A percentile compares a stretch with the other conserved stretches of the same genome.
phyloP scores from a whole-genome alignment of 2,888 invertebrate genomes.

The Agonopterix alstromeriana region DNA sequence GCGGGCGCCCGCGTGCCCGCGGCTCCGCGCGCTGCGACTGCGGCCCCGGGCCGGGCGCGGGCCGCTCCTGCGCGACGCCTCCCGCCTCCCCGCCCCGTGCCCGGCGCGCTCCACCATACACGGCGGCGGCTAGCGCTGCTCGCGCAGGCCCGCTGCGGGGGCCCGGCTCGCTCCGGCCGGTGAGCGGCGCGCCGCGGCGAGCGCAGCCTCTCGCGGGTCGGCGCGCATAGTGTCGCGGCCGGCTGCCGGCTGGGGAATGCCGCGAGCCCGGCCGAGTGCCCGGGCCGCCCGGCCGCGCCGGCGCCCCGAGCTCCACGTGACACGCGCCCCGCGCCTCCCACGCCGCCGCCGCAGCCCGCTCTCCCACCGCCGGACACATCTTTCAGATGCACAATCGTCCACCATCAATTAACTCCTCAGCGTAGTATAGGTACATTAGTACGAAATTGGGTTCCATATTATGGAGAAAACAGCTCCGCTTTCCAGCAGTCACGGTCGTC shows the following conservation, averaged over 20 bases:
- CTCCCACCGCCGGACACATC: conserved; percentile 43
- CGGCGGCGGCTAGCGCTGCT: conserved; percentile 54
- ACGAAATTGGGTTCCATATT: conserved; percentile 33
- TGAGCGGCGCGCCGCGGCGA: conserved; percentile 51
- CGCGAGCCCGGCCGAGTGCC: conserved; percentile 54
- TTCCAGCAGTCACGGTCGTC: conserved; percentile 12
- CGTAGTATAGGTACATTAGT: conserved; percentile 23
- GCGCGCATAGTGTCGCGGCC: conserved; percentile 56
- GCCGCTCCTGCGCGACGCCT: conserved; percentile 65
- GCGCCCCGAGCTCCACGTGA: conserved; percentile 60
- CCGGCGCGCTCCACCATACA: conserved; percentile 56
- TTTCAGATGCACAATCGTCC: conserved; percentile 64
- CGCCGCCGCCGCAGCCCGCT: conserved; percentile 26
- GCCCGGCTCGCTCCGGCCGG: conserved; percentile 52
- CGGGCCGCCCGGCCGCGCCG: conserved; percentile 70
- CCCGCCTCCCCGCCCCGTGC: conserved; percentile 62
- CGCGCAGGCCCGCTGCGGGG: conserved; percentile 52
- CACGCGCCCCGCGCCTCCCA: conserved; percentile 43
- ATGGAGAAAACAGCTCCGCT: conserved; percentile 22
- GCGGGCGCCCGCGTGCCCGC: conserved; percentile 57
- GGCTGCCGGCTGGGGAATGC: conserved; percentile 63
- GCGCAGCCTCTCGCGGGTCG: conserved; percentile 41
- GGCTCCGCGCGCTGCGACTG: conserved; percentile 56
- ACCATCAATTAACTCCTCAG: conserved; percentile 53
- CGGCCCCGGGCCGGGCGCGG: conserved; percentile 63